Evolutionary conservation across 2,113 vertebrate genomes (phyloP).

Genomic region (Nycticryphes semicollaris): DNA sequence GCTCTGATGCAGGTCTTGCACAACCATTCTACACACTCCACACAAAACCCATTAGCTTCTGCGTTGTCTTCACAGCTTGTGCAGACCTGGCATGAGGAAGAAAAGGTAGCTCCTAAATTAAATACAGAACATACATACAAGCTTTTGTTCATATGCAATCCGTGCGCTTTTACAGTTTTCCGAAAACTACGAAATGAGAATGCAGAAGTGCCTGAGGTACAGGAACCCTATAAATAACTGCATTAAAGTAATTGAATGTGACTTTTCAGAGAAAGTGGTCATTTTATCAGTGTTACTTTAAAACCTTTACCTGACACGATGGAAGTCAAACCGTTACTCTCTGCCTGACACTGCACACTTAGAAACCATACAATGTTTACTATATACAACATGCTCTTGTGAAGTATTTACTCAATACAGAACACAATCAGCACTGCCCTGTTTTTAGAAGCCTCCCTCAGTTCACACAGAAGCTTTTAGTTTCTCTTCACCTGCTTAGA

Average conservation of each 20-base stretch:
- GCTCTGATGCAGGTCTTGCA: conserved; percentile 96
- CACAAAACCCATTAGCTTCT: conserved; percentile 94
- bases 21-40: conserved; percentile 96
- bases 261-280: conserved; percentile 10
- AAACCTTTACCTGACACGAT: neutral
- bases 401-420: neutral
- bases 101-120: neutral
- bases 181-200: neutral
- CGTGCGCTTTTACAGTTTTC: neutral
- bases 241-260: neutral
- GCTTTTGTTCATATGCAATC: neutral
- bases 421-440: neutral
- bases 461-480: neutral
- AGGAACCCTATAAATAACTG: neutral
- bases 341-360: neutral
- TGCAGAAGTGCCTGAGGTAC: neutral
- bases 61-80: conserved; percentile 98
- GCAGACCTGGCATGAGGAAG: conserved; percentile 80
- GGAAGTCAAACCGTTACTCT: neutral
- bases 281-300: neutral
- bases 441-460: neutral
- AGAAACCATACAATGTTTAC: neutral
- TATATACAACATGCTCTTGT: neutral
- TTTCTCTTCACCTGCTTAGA: neutral
- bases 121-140: neutral